These are phyloP conservation scores for Megastigmus dorsalis DNA, from an alignment of 2,888 invertebrate species.

Conservation along the genomic window DNA sequence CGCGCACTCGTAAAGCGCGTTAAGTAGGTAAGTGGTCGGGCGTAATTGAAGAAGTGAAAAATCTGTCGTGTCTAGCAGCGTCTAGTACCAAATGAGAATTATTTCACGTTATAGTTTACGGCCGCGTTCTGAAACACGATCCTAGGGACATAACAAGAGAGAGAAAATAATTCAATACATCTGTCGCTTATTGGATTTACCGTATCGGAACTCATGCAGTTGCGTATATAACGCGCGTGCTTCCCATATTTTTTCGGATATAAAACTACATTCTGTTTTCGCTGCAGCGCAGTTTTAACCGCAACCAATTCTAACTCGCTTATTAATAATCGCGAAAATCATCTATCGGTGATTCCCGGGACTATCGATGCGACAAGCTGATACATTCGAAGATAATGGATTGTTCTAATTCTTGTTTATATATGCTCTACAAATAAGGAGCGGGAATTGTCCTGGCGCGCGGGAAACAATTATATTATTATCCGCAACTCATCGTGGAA, in stretches of 20 bases:
- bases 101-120: conserved; percentile 25
- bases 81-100: conserved; percentile 1
- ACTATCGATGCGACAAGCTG: conserved; percentile 5
- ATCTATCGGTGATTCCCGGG: neutral
- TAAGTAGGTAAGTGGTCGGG: conserved; percentile 47
- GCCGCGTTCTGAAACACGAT: neutral
- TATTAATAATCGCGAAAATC: neutral
- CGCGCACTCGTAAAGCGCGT: conserved; percentile 6
- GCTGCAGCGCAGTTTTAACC: too few species aligned
- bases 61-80: conserved; percentile 9
- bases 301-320: neutral
- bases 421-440: conserved; percentile 18
- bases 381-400: conserved; percentile 27
- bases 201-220: too few species aligned
- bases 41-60: conserved; percentile 50
- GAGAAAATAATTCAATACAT: too few species aligned
- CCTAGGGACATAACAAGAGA: too few species aligned
- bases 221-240: too few species aligned
- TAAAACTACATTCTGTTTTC: too few species aligned
- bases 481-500: too few species aligned
- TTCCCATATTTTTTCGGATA: neutral
- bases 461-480: too few species aligned
- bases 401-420: conserved; percentile 31
- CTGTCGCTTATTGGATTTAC: too few species aligned
- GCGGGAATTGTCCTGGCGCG: too few species aligned